A percentile compares a stretch with the other conserved stretches of the same genome.
Conservation (phyloP, 2,113 vertebrate genomes). For the Petrocephalus zakoni region DNA sequence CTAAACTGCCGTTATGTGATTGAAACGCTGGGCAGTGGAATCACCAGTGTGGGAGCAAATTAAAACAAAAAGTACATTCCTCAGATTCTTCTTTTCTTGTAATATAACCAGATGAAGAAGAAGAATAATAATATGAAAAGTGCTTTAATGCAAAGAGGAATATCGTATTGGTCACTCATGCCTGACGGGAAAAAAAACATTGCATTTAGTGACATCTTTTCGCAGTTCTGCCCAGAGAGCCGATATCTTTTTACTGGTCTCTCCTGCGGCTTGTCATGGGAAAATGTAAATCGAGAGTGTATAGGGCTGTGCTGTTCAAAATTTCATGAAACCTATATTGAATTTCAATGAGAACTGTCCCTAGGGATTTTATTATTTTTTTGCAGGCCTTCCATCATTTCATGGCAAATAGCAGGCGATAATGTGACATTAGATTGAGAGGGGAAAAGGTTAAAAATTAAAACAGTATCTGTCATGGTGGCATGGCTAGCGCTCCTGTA, state of each 20-base stretch:
- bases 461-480: neutral
- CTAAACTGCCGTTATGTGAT: neutral
- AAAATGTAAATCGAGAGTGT: neutral
- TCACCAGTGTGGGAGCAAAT: neutral
- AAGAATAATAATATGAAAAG: neutral
- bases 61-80: neutral
- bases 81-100: neutral
- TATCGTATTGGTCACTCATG: neutral
- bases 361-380: slow-evolving; percentile 26
- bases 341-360: slow-evolving; percentile 52
- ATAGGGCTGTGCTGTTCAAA: neutral
- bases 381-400: neutral
- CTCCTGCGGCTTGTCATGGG: neutral
- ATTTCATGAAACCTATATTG: slow-evolving; percentile 37
- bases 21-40: neutral
- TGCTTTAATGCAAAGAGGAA: neutral
- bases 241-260: neutral
- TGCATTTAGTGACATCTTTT: neutral
- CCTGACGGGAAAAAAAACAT: neutral
- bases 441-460: neutral
- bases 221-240: neutral
- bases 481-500: neutral
- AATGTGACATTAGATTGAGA: neutral
- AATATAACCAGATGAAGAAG: neutral
- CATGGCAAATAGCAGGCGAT: neutral